Conservation (phyloP, 2,888 invertebrate species). For the Pseudanteris insignis region DNA sequence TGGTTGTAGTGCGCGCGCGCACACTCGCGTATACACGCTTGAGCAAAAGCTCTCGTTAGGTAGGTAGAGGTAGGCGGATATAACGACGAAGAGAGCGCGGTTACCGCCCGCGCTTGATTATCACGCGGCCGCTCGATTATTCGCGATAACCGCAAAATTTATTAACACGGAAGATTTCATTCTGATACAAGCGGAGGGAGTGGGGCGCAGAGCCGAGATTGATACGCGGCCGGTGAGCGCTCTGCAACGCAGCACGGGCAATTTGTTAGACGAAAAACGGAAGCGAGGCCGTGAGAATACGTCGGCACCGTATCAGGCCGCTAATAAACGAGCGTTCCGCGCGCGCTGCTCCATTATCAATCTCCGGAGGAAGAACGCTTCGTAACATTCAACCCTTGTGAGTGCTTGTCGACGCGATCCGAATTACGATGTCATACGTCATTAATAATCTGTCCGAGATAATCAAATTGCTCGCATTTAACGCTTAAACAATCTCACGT, state of each 20-base stretch:
- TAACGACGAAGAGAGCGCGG: conserved; percentile 40
- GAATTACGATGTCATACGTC: conserved; percentile 18
- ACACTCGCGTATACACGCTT: conserved; percentile 24
- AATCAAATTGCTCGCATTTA: too few species aligned
- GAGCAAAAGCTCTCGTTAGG: conserved; percentile 46
- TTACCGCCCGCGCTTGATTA: conserved; percentile 46
- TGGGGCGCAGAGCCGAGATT: conserved; percentile 1
- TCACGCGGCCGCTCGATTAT: conserved; percentile 58
- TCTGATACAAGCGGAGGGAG: conserved; percentile 48
- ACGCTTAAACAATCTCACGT: too few species aligned
- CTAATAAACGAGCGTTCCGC: conserved; percentile 30
- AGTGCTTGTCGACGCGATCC: not conserved
- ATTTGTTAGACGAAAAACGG: conserved; percentile 48
- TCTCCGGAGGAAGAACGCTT: conserved; percentile 8
- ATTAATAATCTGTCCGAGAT: conserved; percentile 11
- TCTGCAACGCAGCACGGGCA: conserved; percentile 16
- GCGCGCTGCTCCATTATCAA: conserved; percentile 17
- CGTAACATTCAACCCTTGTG: conserved; percentile 5
- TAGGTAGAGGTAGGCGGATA: conserved; percentile 47
- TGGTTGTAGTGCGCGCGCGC: conserved; percentile 12
- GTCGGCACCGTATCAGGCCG: conserved; percentile 36
- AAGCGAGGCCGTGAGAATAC: conserved; percentile 46
- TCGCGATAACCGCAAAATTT: conserved; percentile 57
- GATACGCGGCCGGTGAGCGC: conserved; percentile 16
- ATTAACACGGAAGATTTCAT: conserved; percentile 57